Evolutionary conservation across 1,140 invertebrate genomes (phyloP), one percentile per base, ranked within the genome.

Genomic region (Zeugodacus cucurbitae): DNA sequence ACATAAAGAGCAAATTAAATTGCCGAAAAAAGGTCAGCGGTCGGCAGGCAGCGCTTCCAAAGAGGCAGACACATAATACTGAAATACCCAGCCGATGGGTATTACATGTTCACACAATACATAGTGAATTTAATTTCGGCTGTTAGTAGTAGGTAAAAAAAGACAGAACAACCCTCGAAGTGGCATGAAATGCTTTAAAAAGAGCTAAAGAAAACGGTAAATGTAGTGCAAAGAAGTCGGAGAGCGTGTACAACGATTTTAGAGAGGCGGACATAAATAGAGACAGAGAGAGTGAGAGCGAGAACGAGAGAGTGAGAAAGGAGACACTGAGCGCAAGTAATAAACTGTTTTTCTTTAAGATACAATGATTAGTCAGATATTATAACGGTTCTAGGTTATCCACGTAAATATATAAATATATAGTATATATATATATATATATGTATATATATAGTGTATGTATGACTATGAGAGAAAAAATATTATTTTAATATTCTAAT

Each of bases 1-100:
- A 48, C n/a, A 29, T 82, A 44, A 48, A 48, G 74, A 82, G 44
- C 44, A 82, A 82, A 82, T 82, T 82, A n/a, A 82, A 48, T 82
- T 82, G 41, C 74, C 74, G n/a, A 82, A 44, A 74, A 74, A 74
- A 20, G 11, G 26, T 41, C 37, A 20, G 34, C 5, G 10, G 41
- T 41, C 20, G 22, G n/a, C 41, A 48, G 26, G 10, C n/a, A 44
- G 22, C 44, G 74, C 41, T 82, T 26, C 41, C n/a, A 82, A 26
- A 82, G 74, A 44, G 74, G 74, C 74, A 54, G 74, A 48, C 41
- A 54, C 41, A 70, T 37, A 41, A 48, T 48, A 82, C 34, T 54
- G 4, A 54, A 54, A 54, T 34, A 26, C n/a, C n/a, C 74, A 26
- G 74, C 74, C 37, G 37, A n/a, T 48, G 74, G 74, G 74, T 41